A percentile compares a stretch with the other conserved stretches of the same genome.
These are phyloP conservation scores for Conops quadrifasciatus DNA, from an alignment of 2,888 invertebrate genomes.

Conservation along the genomic window DNA sequence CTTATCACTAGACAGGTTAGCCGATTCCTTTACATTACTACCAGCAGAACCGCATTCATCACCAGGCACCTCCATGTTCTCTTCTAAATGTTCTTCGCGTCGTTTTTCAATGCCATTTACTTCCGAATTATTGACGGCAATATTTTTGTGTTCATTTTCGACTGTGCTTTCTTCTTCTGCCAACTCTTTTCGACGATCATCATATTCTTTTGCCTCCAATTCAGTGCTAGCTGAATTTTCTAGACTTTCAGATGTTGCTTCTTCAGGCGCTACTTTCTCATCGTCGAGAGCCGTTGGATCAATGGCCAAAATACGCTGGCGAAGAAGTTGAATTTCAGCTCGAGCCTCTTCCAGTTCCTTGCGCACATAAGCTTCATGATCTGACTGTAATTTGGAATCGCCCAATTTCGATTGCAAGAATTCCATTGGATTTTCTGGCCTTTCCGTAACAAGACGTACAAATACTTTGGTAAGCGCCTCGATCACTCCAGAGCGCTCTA, in stretches of 20 bases:
- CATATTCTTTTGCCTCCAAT: background rate
- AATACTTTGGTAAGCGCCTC: conserved; percentile 63
- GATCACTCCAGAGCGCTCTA: conserved; percentile 62
- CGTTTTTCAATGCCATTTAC: too few species aligned
- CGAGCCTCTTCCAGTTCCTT: conserved; percentile 56
- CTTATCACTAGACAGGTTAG: too few species aligned
- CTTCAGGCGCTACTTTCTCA: background rate
- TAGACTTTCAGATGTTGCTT: conserved; percentile 1
- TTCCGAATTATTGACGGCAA: too few species aligned
- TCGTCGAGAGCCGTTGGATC: conserved; percentile 52
- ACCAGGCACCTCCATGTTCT: background rate
- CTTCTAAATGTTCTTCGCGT: background rate
- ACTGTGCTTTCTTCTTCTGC: background rate
- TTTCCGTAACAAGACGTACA: conserved; percentile 57
- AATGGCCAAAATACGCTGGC: conserved; percentile 50
- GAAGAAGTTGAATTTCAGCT: conserved; percentile 55
- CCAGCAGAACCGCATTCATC: too few species aligned
- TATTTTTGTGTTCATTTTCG: too few species aligned
- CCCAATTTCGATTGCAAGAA: conserved; percentile 60
- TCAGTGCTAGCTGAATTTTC: background rate
- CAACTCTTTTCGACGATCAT: background rate
- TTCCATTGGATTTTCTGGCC: conserved; percentile 62
- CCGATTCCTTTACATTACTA: too few species aligned
- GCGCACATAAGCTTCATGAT: conserved; percentile 56
- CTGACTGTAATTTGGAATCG: conserved; percentile 54